A percentile compares a stretch with the other conserved stretches of the same genome.
phyloP scores from a whole-genome alignment of 1,140 invertebrate genomes.

The Apis dorsata region DNA sequence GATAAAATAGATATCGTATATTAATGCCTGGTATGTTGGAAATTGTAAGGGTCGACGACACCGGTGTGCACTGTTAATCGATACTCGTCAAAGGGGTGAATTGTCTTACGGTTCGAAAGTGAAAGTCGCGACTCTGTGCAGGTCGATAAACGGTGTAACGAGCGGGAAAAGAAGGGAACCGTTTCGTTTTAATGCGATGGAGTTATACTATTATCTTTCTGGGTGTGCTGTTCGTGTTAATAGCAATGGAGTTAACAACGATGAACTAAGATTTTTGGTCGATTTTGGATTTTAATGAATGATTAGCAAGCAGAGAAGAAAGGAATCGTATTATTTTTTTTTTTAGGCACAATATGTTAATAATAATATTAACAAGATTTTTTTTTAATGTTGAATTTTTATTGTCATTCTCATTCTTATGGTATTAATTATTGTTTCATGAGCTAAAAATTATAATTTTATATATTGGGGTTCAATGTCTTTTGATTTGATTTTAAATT shows the following conservation, averaged over 20 bases:
- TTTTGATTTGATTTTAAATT: neutral
- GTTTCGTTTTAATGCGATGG: neutral
- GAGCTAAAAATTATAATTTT: neutral
- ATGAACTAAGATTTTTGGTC: too few relatives aligned
- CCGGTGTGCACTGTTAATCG: slow-evolving; percentile 18
- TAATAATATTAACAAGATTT: neutral
- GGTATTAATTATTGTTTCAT: neutral
- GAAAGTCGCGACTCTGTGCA: slow-evolving; percentile 31
- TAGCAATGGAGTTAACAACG: neutral
- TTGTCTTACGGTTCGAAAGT: slow-evolving; percentile 47
- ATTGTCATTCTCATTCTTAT: neutral
- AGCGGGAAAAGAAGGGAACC: slow-evolving; percentile 1
- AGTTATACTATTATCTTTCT: neutral
- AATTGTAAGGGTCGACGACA: slow-evolving; percentile 39
- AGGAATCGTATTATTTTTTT: too few relatives aligned
- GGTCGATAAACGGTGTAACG: slow-evolving; percentile 36
- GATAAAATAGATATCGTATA: neutral
- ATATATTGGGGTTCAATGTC: neutral
- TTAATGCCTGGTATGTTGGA: neutral
- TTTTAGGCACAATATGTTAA: too few relatives aligned
- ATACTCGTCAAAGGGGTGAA: slow-evolving; percentile 44
- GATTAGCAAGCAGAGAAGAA: neutral
- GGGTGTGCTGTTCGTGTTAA: neutral
- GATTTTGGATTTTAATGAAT: too few relatives aligned
- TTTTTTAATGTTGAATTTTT: neutral